phyloP scores from a whole-genome alignment of 2,797 vertebrate genomes.

The Psittacula echo region DNA sequence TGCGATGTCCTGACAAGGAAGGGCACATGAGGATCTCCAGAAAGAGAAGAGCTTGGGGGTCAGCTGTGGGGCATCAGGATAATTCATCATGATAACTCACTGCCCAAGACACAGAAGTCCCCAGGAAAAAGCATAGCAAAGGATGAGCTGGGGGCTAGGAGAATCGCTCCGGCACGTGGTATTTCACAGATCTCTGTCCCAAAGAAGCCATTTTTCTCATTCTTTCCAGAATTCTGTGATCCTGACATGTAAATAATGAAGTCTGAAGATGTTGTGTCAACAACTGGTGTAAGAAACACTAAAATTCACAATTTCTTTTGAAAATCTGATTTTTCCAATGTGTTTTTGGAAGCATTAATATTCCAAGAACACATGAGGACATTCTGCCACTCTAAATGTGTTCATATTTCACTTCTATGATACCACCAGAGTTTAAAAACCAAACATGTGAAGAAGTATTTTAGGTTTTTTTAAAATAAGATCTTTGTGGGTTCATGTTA shows the following conservation, averaged over 20 bases:
- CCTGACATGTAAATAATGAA: not conserved
- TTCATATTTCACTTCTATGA: not conserved
- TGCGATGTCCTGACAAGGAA: not conserved
- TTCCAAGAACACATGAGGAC: not conserved
- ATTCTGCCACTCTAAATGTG: not conserved
- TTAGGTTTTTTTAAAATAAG: not conserved
- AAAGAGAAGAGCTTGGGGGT: not conserved
- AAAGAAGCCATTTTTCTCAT: not conserved
- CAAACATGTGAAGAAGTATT: not conserved
- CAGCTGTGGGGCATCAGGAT: not conserved
- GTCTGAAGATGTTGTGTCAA: not conserved
- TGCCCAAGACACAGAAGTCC: not conserved
- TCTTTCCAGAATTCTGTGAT: not conserved
- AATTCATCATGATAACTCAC: not conserved
- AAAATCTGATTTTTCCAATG: not conserved
- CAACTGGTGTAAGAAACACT: not conserved
- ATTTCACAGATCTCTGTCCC: not conserved
- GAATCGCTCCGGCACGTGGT: rapidly evolving
- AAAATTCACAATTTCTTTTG: not conserved
- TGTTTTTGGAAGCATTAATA: not conserved
- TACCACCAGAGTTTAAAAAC: not conserved
- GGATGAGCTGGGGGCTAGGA: not conserved
- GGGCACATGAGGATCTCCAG: not conserved
- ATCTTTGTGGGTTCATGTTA: not conserved
- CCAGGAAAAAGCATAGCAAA: not conserved